Percentiles rank a stretch among this genome's conserved stretches.
phyloP scores from a whole-genome alignment of 2,797 vertebrate genomes.

The Sebastes ruberrimus region DNA sequence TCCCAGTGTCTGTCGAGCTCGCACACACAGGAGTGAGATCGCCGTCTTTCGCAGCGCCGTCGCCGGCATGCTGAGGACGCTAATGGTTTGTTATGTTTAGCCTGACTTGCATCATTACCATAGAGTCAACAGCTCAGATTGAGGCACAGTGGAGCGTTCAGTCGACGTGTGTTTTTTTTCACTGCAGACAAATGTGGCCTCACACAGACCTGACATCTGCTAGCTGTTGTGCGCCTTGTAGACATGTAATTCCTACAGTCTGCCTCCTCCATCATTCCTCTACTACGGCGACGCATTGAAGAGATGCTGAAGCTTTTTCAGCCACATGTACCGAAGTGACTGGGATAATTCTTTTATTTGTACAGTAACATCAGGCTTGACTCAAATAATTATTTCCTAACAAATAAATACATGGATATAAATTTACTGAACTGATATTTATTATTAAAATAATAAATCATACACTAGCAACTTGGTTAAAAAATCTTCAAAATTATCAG shows the following conservation, averaged over 20 bases:
- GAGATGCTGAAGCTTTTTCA: not conserved
- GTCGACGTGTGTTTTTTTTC: constrained; percentile 54
- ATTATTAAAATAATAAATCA: no score
- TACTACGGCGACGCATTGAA: constrained; percentile 2
- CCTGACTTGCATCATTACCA: constrained; percentile 80
- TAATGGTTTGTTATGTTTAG: constrained; percentile 83
- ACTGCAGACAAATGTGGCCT: constrained; percentile 74
- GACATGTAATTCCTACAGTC: constrained; percentile 64
- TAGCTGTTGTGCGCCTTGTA: constrained; percentile 71
- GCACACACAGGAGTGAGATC: constrained; percentile 42
- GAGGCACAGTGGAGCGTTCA: constrained; percentile 75
- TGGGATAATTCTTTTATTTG: no score
- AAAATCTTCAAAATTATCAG: no score
- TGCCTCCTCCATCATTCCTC: constrained; percentile 55
- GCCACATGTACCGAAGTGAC: constrained; percentile 1
- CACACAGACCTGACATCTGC: constrained; percentile 77
- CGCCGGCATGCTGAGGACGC: constrained; percentile 64
- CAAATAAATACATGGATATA: no score
- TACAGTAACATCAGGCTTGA: no score
- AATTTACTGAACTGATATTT: no score
- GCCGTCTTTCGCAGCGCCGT: constrained; percentile 60
- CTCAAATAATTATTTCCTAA: no score
- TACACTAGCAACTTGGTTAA: no score
- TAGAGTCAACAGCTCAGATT: constrained; percentile 79
- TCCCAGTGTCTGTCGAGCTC: constrained; percentile 42